Base-by-base conservation (phyloP, 1,140 invertebrate genomes). In the Bombus affinis region DNA sequence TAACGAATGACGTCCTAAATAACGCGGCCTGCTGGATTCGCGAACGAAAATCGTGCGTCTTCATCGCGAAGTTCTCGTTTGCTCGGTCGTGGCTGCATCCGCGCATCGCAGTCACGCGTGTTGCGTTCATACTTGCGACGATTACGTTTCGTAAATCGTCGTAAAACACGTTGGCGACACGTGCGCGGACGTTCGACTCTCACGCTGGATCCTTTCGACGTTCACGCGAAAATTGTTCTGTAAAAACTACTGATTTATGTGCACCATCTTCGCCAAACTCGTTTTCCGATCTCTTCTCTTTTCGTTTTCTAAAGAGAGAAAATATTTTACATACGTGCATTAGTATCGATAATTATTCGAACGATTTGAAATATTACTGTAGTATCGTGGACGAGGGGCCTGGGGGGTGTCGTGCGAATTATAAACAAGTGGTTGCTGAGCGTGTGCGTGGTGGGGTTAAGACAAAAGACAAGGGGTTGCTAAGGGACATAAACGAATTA, bases 1-100 rank as follows among this genome's bases (percentile, higher is more conserved):
- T 86, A 88, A 88, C 82, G 87, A 80, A 74, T 87, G 89, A 83
- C 92, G 91, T 89, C 91, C 92, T 92, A 92, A 93, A 93, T 94
- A 94, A 94, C 92, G 88, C 81, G 82, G 89, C 85, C 91, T 93
- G 92, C 90, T 90, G 90, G 85, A 90, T 84, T 83, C 77, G 79
- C 87, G 84, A 88, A 76, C 86, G 90, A 85, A 83, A 86, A 90
- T 90, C 92, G 91, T 91, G 87, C 86, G 83, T 92, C 92, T 93
- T 92, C 88, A 81, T 81, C 87, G 84, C 84, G 72, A 79, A 86
- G 83, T 89, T 86, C 82, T 79, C 86, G 87, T 89, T 85, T 73
- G 82, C 83, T 59, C 82, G 59, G 76, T 65, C 59, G 74, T 65
- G 57, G 59, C 72, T 66, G 83, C 66, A 53, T 53, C 47, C 47